These are phyloP conservation scores for Tetramorium bicarinatum DNA, from an alignment of 2,888 invertebrate genomes.

Conservation along the genomic window DNA sequence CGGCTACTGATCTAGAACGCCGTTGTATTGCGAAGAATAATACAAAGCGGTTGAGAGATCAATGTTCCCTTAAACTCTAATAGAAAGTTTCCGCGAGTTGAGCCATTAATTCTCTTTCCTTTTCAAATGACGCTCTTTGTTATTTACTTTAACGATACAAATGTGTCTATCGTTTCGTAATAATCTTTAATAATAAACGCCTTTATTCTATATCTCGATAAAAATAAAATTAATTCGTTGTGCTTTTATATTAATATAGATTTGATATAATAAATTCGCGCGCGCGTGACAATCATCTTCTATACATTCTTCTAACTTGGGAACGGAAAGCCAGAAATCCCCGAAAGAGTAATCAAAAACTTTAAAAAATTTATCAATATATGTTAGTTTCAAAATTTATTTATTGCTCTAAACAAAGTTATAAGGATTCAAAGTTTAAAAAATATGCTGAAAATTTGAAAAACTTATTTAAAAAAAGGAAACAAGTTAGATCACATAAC, in stretches of 20 bases:
- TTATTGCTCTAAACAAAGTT: too few species aligned
- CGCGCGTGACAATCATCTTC: not conserved
- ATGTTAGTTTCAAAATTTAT: too few species aligned
- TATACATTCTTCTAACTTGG: too few species aligned
- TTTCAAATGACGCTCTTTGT: not conserved
- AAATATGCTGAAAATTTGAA: too few species aligned
- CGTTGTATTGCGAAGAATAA: slow-evolving; percentile 32
- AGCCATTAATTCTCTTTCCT: slow-evolving; percentile 25
- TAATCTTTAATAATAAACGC: not conserved
- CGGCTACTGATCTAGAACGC: slow-evolving; percentile 9
- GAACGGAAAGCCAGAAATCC: too few species aligned
- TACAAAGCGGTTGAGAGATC: slow-evolving; percentile 35
- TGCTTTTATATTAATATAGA: not conserved
- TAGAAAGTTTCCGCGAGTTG: slow-evolving; percentile 30
- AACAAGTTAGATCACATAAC: too few species aligned
- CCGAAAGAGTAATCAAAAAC: too few species aligned
- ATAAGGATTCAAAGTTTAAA: too few species aligned
- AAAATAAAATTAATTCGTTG: not conserved
- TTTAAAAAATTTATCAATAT: too few species aligned
- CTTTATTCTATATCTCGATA: not conserved
- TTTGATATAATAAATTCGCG: not conserved
- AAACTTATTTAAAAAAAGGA: too few species aligned
- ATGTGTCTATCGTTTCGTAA: not conserved
- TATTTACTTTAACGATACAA: not conserved
- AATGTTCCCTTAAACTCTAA: slow-evolving; percentile 36